phyloP scores from a whole-genome alignment of 2,113 vertebrate species.

The Laterallus jamaicensis region DNA sequence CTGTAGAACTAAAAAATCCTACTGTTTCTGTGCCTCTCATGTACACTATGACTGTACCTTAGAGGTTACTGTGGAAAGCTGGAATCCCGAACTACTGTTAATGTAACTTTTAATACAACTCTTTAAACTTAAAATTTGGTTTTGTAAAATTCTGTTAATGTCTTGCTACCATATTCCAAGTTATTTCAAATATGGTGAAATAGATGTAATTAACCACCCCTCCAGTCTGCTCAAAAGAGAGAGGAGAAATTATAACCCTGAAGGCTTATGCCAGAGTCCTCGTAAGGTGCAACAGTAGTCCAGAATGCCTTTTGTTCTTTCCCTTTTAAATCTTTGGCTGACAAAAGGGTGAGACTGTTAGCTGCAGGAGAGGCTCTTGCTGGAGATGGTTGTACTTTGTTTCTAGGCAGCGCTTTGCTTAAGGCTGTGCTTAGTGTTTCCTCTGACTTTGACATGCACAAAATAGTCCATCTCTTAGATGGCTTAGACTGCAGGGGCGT shows the following conservation, averaged over 20 bases:
- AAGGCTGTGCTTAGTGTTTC: background rate
- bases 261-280: background rate
- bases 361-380: background rate
- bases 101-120: background rate
- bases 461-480: background rate
- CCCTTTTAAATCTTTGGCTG: background rate
- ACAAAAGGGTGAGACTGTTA: background rate
- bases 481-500: background rate
- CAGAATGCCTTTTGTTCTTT: background rate
- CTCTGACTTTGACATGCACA: background rate
- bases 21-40: background rate
- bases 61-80: background rate
- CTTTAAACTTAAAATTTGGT: background rate
- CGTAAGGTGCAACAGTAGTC: background rate
- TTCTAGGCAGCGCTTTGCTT: background rate
- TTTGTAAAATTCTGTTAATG: background rate
- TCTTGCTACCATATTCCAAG: background rate
- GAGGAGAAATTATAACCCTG: background rate
- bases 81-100: background rate
- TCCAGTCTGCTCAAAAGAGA: background rate
- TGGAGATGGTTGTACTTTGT: accelerated
- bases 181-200: background rate
- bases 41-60: too few species aligned
- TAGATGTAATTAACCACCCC: background rate
- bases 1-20: background rate